Evolutionary conservation across 2,113 vertebrate species (phyloP), one percentile per base, ranked within the genome.

Genomic region (Dermatemys mawii): DNA sequence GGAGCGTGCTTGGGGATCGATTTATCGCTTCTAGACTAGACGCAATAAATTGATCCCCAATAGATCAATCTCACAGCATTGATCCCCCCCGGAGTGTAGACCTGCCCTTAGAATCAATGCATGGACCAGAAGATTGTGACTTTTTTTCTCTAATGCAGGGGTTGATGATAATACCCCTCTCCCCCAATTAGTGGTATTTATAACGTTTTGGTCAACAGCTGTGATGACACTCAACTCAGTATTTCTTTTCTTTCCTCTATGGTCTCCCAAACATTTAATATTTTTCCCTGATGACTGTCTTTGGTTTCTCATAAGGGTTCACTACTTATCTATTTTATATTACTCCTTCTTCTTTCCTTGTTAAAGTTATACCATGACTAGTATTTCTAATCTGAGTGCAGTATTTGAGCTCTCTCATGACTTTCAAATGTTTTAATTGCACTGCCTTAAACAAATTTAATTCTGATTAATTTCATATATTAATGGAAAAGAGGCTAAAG

Each of bases 181-280:
- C n/a, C n/a, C 82, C 41, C 10, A 46, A 76, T 82, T 17, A 76
- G 5, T 79, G 4, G 12, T 54, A 81, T 50, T 41, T 54, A 83
- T 6, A 83, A 38, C 41, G 63, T 51, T 22, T 87, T 89, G 78
- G 9, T 89, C 14, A 81, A 1, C 0, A 78, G 44, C 4, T 49
- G 3, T 54, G 44, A 84, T 35, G 38, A 2, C 60, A 38, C 22
- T 85, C 35, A 88, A 41, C 50, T 88, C 29, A 85, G 32, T 90
- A 88, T 83, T 92, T 85, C 11, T 88, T 7, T 46, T 82, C 19
- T 81, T 93, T 90, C 50, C 32, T 78, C 41, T 75, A 24, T 38
- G 16, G 6, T 70, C 78, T 82, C 24, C 67, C 54, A 5, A 53
- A 73, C 81, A 73, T 54, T 88, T 88, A 60, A 78, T 86, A 90